Conservation (phyloP, 1,140 invertebrate genomes). For the Bombus picipes region DNA sequence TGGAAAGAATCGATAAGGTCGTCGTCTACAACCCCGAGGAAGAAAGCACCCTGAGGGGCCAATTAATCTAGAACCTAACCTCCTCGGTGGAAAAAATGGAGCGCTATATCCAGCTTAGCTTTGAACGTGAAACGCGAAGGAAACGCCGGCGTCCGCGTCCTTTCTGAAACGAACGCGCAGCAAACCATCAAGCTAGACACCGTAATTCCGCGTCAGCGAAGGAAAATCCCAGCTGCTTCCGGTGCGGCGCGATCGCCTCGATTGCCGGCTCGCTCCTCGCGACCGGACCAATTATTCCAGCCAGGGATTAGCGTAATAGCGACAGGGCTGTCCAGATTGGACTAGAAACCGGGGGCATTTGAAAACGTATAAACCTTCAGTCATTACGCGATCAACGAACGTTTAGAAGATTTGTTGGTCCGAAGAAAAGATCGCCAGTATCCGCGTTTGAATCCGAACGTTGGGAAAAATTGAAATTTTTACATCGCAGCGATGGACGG, state of each 20-base stretch:
- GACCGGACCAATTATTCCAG: constrained; percentile 15
- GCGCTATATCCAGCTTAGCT: not conserved
- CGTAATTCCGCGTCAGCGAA: constrained; percentile 32
- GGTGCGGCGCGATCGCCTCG: constrained; percentile 10
- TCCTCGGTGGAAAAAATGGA: not conserved
- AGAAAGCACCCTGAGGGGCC: not conserved
- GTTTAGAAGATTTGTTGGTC: no score
- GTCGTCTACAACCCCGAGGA: not conserved
- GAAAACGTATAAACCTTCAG: not conserved
- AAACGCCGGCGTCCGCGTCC: not conserved
- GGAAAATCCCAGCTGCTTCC: constrained; percentile 29
- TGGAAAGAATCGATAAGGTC: not conserved
- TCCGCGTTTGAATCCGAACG: fast-evolving
- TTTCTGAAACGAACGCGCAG: constrained; percentile 2
- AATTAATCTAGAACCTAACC: not conserved
- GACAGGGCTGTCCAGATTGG: not conserved
- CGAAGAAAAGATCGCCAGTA: no score
- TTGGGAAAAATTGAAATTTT: not conserved
- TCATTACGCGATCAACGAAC: no score
- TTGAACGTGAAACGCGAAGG: constrained; percentile 11
- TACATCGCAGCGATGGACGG: not conserved
- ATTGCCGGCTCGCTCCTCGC: not conserved
- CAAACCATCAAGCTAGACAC: constrained; percentile 1
- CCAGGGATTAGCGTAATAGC: constrained; percentile 37
- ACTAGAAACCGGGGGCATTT: not conserved